phyloP scores from a whole-genome alignment of 2,888 invertebrate species.

The Neoascia interrupta region DNA sequence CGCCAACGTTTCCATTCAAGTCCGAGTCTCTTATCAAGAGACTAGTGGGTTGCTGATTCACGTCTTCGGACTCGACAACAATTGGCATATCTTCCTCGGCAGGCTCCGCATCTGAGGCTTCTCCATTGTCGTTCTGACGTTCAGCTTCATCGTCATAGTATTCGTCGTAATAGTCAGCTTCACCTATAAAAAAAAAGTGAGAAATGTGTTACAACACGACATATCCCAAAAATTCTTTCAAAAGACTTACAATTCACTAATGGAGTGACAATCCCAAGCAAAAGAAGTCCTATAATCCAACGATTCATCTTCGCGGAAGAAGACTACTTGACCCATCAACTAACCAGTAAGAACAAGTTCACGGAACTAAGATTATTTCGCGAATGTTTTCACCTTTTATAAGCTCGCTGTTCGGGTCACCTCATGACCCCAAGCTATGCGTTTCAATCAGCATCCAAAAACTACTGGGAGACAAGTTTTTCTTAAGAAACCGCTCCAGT shows the following conservation, averaged over 20 bases:
- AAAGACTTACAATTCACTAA: constrained; percentile 21
- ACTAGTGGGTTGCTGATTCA: not conserved
- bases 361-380: constrained; percentile 24
- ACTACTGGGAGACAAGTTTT: constrained; percentile 1
- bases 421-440: constrained; percentile 18
- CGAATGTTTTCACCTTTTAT: constrained; percentile 31
- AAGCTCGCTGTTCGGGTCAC: constrained; percentile 41
- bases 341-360: not conserved
- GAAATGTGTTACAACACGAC: not conserved
- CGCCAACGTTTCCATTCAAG: constrained; percentile 8
- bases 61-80: not conserved
- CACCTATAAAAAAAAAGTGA: constrained; percentile 12
- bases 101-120: not conserved
- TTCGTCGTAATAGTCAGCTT: not conserved
- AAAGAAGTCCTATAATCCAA: constrained; percentile 31
- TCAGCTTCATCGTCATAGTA: constrained; percentile 3
- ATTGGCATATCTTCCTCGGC: not conserved
- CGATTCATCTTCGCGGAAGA: constrained; percentile 13
- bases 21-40: constrained; percentile 23
- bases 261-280: not conserved
- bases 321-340: not conserved
- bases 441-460: not conserved
- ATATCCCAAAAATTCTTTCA: not conserved
- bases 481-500: not conserved
- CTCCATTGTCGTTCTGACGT: not conserved